These are phyloP conservation scores for Chaitophorus viminalis DNA, from an alignment of 2,888 invertebrate genomes.

Conservation along the genomic window DNA sequence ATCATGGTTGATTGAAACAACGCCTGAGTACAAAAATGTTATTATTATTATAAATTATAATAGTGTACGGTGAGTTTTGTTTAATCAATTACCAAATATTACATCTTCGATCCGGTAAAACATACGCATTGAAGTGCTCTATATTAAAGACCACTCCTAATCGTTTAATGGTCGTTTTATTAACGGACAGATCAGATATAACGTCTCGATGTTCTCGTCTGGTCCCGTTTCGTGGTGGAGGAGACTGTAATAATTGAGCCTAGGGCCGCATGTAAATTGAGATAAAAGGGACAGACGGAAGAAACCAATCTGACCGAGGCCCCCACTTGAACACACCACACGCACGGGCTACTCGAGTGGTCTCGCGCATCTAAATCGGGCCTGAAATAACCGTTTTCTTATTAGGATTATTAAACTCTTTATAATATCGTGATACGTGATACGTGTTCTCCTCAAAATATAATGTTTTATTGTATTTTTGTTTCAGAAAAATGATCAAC, in stretches of 20 bases:
- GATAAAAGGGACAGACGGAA: slow-evolving; percentile 57
- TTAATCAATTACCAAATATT: slow-evolving; percentile 34
- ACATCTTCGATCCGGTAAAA: slow-evolving; percentile 22
- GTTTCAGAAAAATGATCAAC: slow-evolving; percentile 46
- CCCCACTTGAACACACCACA: slow-evolving; percentile 24
- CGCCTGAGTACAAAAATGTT: neutral
- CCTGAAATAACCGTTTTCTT: neutral
- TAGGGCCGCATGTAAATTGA: slow-evolving; percentile 44
- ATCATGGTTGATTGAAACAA: neutral
- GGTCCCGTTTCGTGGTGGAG: slow-evolving; percentile 33
- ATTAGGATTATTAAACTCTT: neutral
- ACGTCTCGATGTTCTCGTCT: slow-evolving; percentile 16
- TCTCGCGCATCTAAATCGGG: neutral
- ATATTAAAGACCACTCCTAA: slow-evolving; percentile 35
- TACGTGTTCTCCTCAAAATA: neutral
- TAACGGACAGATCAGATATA: slow-evolving; percentile 33
- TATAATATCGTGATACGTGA: neutral
- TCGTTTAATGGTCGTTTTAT: slow-evolving; percentile 55
- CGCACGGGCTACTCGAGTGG: neutral
- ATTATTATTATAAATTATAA: neutral
- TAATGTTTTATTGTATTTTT: neutral
- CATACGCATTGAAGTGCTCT: slow-evolving; percentile 32
- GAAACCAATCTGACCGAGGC: slow-evolving; percentile 52
- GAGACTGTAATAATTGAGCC: slow-evolving; percentile 38
- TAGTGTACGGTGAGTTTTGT: neutral